A percentile compares a stretch with the other conserved stretches of the same genome.
These are phyloP conservation scores for Icerya purchasi DNA, from an alignment of 2,888 invertebrate genomes.

Conservation along the genomic window DNA sequence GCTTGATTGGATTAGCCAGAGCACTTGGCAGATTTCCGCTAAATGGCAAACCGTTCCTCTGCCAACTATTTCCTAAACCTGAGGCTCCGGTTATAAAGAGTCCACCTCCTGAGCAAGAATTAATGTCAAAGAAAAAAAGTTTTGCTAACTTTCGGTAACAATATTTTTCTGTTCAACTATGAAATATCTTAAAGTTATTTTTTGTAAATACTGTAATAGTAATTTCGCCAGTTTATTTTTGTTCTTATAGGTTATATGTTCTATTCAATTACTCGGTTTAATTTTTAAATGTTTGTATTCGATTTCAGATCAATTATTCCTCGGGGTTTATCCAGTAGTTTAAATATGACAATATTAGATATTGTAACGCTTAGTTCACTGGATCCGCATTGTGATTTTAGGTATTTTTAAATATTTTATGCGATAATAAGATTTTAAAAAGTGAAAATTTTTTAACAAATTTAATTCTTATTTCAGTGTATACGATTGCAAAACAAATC, in stretches of 20 bases:
- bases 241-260: too few relatives aligned
- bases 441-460: too few relatives aligned
- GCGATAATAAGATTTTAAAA: too few relatives aligned
- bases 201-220: neutral
- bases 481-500: too few relatives aligned
- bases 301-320: constrained; percentile 63
- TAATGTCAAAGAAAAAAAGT: constrained; percentile 23
- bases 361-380: constrained; percentile 21
- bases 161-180: too few relatives aligned
- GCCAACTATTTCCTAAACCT: constrained; percentile 63
- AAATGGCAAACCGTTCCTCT: constrained; percentile 56
- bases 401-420: constrained; percentile 16
- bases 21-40: constrained; percentile 77
- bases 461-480: too few relatives aligned
- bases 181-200: too few relatives aligned
- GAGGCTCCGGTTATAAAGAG: constrained; percentile 35
- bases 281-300: too few relatives aligned
- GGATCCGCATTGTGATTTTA: constrained; percentile 21
- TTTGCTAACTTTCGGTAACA: constrained; percentile 26
- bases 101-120: constrained; percentile 22
- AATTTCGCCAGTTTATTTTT: too few relatives aligned
- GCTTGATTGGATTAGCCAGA: constrained; percentile 66
- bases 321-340: constrained; percentile 64
- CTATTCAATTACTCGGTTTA: too few relatives aligned
- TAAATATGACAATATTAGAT: constrained; percentile 35